phyloP scores from a whole-genome alignment of 2,797 vertebrate species.

The Gambelia wislizenii region DNA sequence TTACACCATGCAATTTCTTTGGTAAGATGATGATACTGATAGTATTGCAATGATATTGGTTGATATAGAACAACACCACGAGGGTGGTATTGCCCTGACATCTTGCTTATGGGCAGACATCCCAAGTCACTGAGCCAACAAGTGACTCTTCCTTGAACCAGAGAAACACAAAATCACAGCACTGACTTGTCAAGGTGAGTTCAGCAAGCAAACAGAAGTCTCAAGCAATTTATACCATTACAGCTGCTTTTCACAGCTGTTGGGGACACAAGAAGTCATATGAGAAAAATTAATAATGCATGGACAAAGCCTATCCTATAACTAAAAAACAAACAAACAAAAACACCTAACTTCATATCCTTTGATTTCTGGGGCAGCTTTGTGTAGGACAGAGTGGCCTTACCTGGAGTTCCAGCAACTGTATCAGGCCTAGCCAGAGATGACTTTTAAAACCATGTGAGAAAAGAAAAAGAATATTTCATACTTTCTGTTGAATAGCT shows the following conservation, averaged over 20 bases:
- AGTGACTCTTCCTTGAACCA: background rate
- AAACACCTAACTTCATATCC: background rate
- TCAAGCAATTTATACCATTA: background rate
- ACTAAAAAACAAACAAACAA: no score
- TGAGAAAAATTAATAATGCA: background rate
- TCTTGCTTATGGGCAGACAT: background rate
- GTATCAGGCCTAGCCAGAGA: background rate
- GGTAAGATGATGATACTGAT: no score
- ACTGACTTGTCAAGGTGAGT: background rate
- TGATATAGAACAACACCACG: background rate
- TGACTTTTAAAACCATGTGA: background rate
- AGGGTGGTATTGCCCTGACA: background rate
- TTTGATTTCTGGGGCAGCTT: background rate
- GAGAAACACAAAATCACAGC: background rate
- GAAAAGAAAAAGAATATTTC: background rate
- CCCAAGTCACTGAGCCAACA: background rate
- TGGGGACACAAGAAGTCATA: background rate
- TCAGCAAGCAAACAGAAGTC: background rate
- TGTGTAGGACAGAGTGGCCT: background rate
- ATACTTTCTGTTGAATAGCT: background rate
- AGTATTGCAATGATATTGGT: background rate
- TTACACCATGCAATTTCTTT: no score
- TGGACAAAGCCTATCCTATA: background rate
- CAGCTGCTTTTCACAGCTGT: background rate
- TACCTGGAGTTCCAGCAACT: background rate